Conservation (phyloP, 2,888 invertebrate genomes). For the Amphiduros pacificus region DNA sequence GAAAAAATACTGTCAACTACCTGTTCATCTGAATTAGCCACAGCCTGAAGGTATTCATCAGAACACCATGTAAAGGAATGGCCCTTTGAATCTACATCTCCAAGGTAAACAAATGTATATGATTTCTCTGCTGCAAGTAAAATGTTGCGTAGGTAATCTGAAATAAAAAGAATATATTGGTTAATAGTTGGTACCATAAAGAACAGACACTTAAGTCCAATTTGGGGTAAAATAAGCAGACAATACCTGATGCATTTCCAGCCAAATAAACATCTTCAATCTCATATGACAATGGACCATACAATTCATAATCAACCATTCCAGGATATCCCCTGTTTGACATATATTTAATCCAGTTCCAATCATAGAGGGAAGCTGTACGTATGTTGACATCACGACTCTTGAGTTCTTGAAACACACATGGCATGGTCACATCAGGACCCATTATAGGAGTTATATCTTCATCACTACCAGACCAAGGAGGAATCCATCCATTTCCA, state of each 20-base stretch:
- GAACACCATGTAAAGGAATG: slow-evolving; percentile 14
- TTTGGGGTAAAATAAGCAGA: no score
- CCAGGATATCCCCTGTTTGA: slow-evolving; percentile 9
- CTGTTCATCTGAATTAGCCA: slow-evolving; percentile 2
- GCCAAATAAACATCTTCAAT: no score
- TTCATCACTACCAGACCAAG: slow-evolving; percentile 11
- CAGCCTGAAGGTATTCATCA: not conserved
- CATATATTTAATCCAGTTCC: slow-evolving; percentile 12
- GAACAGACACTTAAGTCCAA: no score
- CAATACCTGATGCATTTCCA: no score
- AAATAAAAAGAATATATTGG: no score
- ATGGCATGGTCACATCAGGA: not conserved
- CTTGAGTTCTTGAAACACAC: slow-evolving; percentile 11
- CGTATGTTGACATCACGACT: slow-evolving; percentile 8
- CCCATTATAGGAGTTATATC: slow-evolving; percentile 13
- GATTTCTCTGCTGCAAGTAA: slow-evolving; percentile 9
- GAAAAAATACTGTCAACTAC: no score
- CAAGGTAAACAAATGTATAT: slow-evolving; percentile 13
- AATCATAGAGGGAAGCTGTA: slow-evolving; percentile 17
- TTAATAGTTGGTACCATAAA: no score
- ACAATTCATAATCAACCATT: slow-evolving; percentile 2
- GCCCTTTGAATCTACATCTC: not conserved
- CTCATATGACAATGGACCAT: no score
- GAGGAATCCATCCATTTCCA: slow-evolving; percentile 11
- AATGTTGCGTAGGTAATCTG: not conserved